Evolutionary conservation across 1,140 invertebrate genomes (phyloP), one percentile per base, ranked within the genome.

Genomic region (Plodia interpunctella): DNA sequence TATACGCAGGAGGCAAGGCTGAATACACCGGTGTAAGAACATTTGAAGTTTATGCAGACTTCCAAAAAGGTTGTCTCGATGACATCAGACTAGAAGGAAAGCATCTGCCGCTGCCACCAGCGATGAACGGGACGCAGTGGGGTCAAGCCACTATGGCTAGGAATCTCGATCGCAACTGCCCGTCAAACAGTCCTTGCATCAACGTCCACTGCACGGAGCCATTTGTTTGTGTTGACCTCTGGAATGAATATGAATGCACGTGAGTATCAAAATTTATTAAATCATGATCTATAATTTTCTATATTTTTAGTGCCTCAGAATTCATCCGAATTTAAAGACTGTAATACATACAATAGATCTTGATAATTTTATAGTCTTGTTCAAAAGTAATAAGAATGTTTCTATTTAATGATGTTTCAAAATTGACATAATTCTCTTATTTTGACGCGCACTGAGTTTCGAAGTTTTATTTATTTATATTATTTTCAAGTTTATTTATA

Each of bases 201-300:
- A 97, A 96, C 82, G 95, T 97, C 35, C 95, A 95, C 65, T 98
- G 98, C 80, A 94, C 95, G 0, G 94, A 96, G 72, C 96, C 97
- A n/a, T 97, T 98, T 83, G 96, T 97, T 68, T 99, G 98, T 89
- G 95, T 97, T 28, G 97, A 99, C 89, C 92, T 98, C 0, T 99
- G 98, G 98, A 97, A 96, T 87, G 95, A 97, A 88, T 97, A 97
- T 74, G 97, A 98, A 76, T 99, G 98, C 97, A 97, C 96, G 97
- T 99, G 91, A 95, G 96, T 94, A 76, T 78, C 10, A 44, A 44
- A 5, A 53, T 21, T 51, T 51, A 20, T 20, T 64, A n/a, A n/a
- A n/a, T n/a, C n/a, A n/a, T n/a, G n/a, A n/a, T n/a, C n/a, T 21
- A 38, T 53, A 64, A 18, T 38, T 53, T 62, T 53, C 21, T 25